Percentiles rank a stretch among this genome's conserved stretches.
These are phyloP conservation scores for Scrobipalpa costella DNA, from an alignment of 2,888 invertebrate genomes.

Conservation along the genomic window DNA sequence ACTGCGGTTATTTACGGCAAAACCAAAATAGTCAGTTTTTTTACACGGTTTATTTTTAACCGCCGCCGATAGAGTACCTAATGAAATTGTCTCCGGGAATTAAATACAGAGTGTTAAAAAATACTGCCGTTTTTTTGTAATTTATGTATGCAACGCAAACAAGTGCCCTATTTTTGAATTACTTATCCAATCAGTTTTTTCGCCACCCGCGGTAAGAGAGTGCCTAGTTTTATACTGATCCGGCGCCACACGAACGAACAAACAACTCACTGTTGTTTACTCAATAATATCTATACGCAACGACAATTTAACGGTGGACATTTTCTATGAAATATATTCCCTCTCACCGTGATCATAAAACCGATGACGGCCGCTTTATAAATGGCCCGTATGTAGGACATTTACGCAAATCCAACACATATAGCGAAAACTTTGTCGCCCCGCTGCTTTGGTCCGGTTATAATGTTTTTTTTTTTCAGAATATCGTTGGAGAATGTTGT, in stretches of 20 bases:
- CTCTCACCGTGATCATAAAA: constrained; percentile 1
- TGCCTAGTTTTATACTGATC: too few relatives aligned
- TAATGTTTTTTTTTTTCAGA: background rate
- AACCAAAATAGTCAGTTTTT: background rate
- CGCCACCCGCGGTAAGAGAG: too few relatives aligned
- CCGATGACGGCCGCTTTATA: constrained; percentile 20
- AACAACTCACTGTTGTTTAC: background rate
- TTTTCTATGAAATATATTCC: constrained; percentile 7
- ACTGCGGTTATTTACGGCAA: background rate
- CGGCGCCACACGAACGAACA: too few relatives aligned
- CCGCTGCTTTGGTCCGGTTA: background rate
- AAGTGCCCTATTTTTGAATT: too few relatives aligned
- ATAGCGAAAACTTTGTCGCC: background rate
- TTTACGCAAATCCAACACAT: constrained; percentile 21
- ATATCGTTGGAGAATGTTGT: too few relatives aligned
- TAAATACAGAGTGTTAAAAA: too few relatives aligned
- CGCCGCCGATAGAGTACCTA: background rate
- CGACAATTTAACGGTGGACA: background rate
- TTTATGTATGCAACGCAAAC: too few relatives aligned
- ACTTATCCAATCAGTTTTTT: too few relatives aligned
- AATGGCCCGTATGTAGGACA: constrained; percentile 26
- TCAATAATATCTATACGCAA: background rate
- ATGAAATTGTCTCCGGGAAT: background rate
- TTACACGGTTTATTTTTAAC: constrained; percentile 2
- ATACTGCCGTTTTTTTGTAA: too few relatives aligned